phyloP scores from a whole-genome alignment of 2,113 vertebrate genomes.

The Burhinus bistriatus region DNA sequence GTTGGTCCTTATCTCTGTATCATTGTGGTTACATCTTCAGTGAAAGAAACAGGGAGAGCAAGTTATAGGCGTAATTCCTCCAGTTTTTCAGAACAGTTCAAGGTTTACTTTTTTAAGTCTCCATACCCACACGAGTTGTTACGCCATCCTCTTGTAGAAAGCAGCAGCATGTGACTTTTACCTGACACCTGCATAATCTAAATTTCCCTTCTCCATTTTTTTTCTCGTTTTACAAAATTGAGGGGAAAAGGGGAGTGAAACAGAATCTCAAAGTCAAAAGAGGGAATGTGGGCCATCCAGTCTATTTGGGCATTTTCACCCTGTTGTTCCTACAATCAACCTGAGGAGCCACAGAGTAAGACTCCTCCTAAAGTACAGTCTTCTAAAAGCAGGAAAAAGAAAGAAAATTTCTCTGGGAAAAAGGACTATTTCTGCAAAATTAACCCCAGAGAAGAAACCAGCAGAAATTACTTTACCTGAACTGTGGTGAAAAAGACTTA shows the following conservation, averaged over 20 bases:
- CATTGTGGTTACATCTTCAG: background rate
- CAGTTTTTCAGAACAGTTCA: background rate
- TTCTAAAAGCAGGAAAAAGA: background rate
- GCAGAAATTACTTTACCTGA: background rate
- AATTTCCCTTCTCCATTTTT: background rate
- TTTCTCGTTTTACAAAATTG: background rate
- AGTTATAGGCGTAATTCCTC: background rate
- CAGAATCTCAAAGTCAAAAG: background rate
- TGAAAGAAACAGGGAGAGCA: background rate
- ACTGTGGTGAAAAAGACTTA: background rate
- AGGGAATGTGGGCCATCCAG: background rate
- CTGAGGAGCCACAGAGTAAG: background rate
- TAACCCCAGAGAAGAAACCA: background rate
- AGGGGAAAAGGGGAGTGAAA: background rate
- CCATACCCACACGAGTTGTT: background rate
- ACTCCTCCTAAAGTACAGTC: background rate
- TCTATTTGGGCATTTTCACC: background rate
- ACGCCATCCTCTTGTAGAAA: background rate
- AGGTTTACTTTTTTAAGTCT: background rate
- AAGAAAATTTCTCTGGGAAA: background rate
- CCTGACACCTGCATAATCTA: background rate
- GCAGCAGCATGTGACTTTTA: background rate
- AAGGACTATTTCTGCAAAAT: background rate
- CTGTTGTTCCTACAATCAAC: background rate
- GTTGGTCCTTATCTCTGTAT: background rate